These are phyloP conservation scores for Phoenicopterus ruber DNA, from an alignment of 2,113 vertebrate genomes.

Conservation along the genomic window DNA sequence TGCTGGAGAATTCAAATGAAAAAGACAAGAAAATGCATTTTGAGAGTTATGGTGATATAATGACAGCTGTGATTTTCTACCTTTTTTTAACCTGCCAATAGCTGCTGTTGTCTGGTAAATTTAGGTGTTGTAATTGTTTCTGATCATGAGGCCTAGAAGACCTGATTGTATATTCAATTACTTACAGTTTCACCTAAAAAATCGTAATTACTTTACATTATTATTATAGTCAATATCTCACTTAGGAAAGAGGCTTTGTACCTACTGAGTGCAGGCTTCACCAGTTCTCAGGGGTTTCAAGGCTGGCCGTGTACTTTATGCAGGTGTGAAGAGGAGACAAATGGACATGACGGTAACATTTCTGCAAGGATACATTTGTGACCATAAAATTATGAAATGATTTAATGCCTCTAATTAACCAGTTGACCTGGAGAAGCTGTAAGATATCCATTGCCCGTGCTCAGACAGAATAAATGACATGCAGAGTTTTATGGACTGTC, in stretches of 20 bases:
- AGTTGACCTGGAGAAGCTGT: neutral
- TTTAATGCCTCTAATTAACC: neutral
- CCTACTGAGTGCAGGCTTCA: accelerated
- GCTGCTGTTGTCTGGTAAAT: neutral
- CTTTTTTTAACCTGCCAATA: neutral
- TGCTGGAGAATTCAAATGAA: neutral
- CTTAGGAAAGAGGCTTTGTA: neutral
- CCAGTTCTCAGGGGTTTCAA: neutral
- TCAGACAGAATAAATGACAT: neutral
- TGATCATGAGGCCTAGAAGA: neutral
- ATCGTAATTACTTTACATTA: neutral
- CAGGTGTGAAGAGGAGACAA: neutral
- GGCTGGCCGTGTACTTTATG: neutral
- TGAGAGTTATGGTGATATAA: neutral
- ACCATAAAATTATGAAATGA: neutral
- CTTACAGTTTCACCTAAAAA: neutral
- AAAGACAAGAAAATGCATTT: neutral
- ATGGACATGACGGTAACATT: neutral
- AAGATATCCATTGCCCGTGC: neutral
- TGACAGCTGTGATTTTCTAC: neutral
- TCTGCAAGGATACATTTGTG: neutral
- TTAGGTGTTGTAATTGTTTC: neutral
- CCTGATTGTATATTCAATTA: neutral
- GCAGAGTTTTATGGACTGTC: neutral
- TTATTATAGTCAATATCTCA: neutral